Percentiles rank a stretch among this genome's conserved stretches.
These are phyloP conservation scores for Lycaena phlaeas DNA, from an alignment of 2,888 invertebrate species.

Conservation along the genomic window DNA sequence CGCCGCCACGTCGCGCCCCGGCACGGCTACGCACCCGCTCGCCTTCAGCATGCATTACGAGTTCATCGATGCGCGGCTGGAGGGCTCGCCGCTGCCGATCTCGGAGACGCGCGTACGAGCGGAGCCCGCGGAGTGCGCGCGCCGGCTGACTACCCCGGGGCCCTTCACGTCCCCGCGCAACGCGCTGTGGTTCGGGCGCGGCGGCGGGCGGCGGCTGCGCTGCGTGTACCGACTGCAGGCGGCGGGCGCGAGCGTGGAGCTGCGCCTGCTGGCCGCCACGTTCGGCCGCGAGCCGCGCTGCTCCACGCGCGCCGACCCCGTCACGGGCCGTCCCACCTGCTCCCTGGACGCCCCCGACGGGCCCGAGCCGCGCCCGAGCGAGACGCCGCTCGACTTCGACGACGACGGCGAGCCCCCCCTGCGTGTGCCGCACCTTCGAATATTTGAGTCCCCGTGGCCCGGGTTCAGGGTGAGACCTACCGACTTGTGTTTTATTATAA, in stretches of 20 bases:
- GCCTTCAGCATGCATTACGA: slow-evolving; percentile 83
- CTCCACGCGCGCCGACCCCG: slow-evolving; percentile 79
- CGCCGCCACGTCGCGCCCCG: slow-evolving; percentile 70
- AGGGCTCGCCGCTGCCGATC: slow-evolving; percentile 76
- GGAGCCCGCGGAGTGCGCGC: slow-evolving; percentile 44
- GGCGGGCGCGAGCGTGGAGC: slow-evolving; percentile 76
- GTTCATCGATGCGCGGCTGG: slow-evolving; percentile 85
- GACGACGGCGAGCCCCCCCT: slow-evolving; percentile 49
- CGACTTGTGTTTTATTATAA: no score
- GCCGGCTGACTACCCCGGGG: slow-evolving; percentile 48
- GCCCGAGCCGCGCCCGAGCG: slow-evolving; percentile 23
- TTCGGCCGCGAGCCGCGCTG: slow-evolving; percentile 77
- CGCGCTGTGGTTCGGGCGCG: slow-evolving; percentile 87
- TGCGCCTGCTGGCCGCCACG: slow-evolving; percentile 78
- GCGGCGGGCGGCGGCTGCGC: slow-evolving; percentile 82
- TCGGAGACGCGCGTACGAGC: slow-evolving; percentile 38
- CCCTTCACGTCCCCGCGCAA: slow-evolving; percentile 84
- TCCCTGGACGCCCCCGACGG: slow-evolving; percentile 29
- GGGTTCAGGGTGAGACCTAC: slow-evolving; percentile 72
- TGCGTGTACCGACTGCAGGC: slow-evolving; percentile 86
- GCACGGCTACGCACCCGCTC: slow-evolving; percentile 86
- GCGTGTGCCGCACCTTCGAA: slow-evolving; percentile 66
- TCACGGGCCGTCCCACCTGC: slow-evolving; percentile 76
- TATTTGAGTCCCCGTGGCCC: slow-evolving; percentile 82
- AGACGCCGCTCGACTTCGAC: slow-evolving; percentile 26